Conservation (phyloP, 2,113 vertebrate species). For the Colinus virginianus region DNA sequence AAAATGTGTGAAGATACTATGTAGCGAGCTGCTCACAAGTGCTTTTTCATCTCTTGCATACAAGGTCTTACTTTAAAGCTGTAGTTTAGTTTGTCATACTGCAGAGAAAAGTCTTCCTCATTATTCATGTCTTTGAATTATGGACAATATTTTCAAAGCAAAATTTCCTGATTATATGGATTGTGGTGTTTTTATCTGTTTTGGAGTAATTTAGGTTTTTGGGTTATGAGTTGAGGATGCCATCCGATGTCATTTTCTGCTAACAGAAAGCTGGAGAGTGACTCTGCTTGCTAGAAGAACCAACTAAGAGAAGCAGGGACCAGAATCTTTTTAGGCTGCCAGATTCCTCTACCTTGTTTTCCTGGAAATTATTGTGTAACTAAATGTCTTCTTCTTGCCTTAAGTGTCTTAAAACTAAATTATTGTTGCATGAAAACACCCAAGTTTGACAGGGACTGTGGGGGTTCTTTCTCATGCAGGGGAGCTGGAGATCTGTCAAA, state of each 20-base stretch:
- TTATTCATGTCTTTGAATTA: neutral
- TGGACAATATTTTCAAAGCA: neutral
- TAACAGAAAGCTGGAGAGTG: neutral
- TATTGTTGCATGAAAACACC: neutral
- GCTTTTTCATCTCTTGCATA: neutral
- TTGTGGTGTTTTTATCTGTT: neutral
- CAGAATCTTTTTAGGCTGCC: neutral
- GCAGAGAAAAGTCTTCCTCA: neutral
- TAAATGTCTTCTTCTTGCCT: neutral
- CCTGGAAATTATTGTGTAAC: constrained; percentile 20
- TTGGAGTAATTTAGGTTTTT: neutral
- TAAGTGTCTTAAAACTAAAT: neutral
- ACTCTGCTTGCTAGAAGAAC: neutral
- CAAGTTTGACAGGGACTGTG: neutral
- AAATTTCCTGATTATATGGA: neutral
- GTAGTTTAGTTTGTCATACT: fast-evolving
- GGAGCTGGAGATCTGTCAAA: neutral
- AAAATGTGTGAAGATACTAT: neutral
- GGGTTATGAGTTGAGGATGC: neutral
- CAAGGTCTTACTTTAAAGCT: neutral
- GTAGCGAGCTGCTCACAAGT: fast-evolving
- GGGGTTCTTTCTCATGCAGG: neutral
- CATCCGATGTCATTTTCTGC: neutral
- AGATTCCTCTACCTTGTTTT: neutral
- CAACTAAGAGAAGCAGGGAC: neutral